Evolutionary conservation across 2,797 vertebrate species (phyloP), one percentile per base, ranked within the genome.

Genomic region (Sphenodon punctatus): DNA sequence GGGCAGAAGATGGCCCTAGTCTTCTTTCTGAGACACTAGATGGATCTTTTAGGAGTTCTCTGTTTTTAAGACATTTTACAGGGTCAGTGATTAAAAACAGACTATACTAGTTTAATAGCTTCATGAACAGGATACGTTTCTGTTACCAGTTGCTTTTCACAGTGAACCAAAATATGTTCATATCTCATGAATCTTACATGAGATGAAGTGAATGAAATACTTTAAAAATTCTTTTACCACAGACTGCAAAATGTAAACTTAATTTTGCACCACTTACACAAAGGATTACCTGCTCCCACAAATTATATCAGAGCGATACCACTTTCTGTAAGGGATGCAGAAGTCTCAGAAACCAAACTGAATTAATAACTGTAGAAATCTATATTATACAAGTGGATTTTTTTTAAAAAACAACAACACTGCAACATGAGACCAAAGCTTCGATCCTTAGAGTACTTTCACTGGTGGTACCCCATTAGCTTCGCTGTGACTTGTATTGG

Each of bases 201-300:
- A 30, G 27, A 53, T 53, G 49, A 53, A 53, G 8, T 53, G n/a
- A n/a, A n/a, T n/a, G n/a, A n/a, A n/a, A n/a, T n/a, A n/a, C n/a
- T n/a, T n/a, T n/a, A n/a, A n/a, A n/a, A n/a, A n/a, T n/a, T n/a
- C n/a, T n/a, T n/a, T n/a, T n/a, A 53, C n/a, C 5, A 51, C 49
- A 51, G 51, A 51, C 49, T 16, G 51, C 25, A 51, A 27, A 27
- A 51, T 27, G 15, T 51, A 27, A 17, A 13, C 30, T 36, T 80
- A 85, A 75, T 30, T 51, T 27, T 70, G 9, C 27, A 66, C 61
- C 69, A 46, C 49, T 87, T 61, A 63, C 65, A 88, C 75, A 51
- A 22, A 46, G 10, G 80, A 43, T 70, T 82, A 86, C 82, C 86
- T 91, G 73, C 80, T 91, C 73, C 19, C 16, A 87, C 49, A 83